Evolutionary conservation across 2,113 vertebrate species (phyloP).

Genomic region (Neolamprologus ventralis): DNA sequence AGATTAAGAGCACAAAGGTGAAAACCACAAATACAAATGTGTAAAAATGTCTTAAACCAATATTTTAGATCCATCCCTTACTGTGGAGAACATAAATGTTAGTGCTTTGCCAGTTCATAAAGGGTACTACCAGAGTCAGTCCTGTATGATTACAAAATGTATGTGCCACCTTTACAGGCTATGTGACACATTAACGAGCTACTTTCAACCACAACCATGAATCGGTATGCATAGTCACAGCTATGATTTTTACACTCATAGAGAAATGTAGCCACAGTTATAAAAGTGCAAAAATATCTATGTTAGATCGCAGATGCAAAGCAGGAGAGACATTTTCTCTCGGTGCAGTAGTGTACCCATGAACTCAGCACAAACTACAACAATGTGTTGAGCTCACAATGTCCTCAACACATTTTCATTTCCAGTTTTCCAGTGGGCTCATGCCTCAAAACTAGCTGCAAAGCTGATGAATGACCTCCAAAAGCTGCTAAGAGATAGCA

Average conservation of each 20-base stretch:
- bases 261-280: neutral
- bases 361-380: neutral
- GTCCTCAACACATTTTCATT: neutral
- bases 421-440: neutral
- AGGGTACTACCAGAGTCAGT: neutral
- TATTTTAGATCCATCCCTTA: neutral
- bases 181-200: neutral
- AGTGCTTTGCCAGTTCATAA: neutral
- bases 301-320: neutral
- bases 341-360: neutral
- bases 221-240: neutral
- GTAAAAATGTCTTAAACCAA: neutral
- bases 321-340: neutral
- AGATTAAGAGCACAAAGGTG: neutral
- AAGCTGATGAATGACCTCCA: neutral
- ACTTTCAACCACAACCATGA: neutral
- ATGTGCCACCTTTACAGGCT: neutral
- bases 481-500: neutral
- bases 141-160: neutral
- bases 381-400: neutral
- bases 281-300: neutral
- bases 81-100: neutral
- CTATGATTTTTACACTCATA: neutral
- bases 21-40: neutral
- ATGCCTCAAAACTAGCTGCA: neutral